phyloP scores from a whole-genome alignment of 2,888 invertebrate genomes.

The Chalcosyrphus nemorum region DNA sequence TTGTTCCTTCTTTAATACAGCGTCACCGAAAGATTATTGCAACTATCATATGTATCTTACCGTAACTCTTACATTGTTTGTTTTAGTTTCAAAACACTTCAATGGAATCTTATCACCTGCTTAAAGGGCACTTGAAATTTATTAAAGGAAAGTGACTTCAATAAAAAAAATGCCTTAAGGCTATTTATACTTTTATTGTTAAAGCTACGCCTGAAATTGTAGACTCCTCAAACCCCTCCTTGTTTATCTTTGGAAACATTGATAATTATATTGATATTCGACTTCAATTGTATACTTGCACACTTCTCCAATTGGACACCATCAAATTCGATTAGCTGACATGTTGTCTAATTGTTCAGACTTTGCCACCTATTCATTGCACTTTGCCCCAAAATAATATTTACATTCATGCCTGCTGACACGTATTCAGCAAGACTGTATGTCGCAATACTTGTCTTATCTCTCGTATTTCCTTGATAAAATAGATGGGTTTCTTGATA shows the following conservation, averaged over 20 bases:
- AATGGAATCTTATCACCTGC: neutral
- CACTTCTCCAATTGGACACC: neutral
- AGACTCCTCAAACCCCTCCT: too few relatives aligned
- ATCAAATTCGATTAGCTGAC: neutral
- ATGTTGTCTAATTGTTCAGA: conserved; percentile 15
- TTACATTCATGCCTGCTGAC: conserved; percentile 17
- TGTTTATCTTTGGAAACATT: too few relatives aligned
- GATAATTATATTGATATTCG: neutral
- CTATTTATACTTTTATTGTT: too few relatives aligned
- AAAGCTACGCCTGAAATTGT: too few relatives aligned
- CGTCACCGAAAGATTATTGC: too few relatives aligned
- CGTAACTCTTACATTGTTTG: neutral
- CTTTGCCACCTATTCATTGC: neutral
- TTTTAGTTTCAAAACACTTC: neutral
- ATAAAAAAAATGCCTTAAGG: too few relatives aligned
- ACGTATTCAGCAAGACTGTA: neutral
- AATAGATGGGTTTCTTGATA: neutral
- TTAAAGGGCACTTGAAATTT: too few relatives aligned
- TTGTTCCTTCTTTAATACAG: too few relatives aligned
- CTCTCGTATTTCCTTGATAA: neutral
- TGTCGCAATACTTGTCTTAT: conserved; percentile 11
- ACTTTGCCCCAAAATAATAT: conserved; percentile 1
- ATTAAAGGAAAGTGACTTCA: too few relatives aligned
- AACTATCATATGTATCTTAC: too few relatives aligned
- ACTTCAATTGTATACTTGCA: neutral